Evolutionary conservation across 2,888 invertebrate species (phyloP), one percentile per base, ranked within the genome.

Genomic region (Phoenoteleia sp.): DNA sequence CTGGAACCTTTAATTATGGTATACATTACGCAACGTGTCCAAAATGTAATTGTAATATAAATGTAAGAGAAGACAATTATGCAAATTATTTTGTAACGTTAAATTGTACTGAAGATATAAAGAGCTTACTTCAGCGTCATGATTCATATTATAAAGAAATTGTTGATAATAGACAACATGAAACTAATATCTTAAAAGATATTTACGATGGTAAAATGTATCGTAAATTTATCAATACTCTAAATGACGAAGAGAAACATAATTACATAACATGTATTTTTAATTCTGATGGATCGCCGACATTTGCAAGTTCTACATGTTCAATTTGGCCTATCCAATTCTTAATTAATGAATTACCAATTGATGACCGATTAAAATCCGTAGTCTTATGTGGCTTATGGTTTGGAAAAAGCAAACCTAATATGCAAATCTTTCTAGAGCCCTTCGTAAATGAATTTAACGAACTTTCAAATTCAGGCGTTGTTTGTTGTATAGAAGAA

Each of bases 391-490:
- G 42, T 17, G 71, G 72, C 2, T 11, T 72, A 17, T 72, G 72
- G 72, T 72, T 72, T 36, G 72, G 60, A 0, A 58, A 36, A 45
- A 15, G 0, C 0, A 72, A 72, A 60, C 47, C 60, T 13, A 13
- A 45, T 4, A 72, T 72, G 72, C 21, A 72, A 9, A 21, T 47
- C 17, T 72, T 72, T n/a, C 33, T 72, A 11, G n/a, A 19, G 33
- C 52, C 81, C 7, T 81, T 83, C 49, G 71, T 81, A 0, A 33
- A 67, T 0, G 23, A 77, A 25, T 74, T 81, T 15, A 86, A 83
- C 60, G n/a, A 45, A 39, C 54, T 79, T 33, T 36, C 79, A 54
- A 21, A 11, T 19, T 3, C 5, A 6, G 81, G 84, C 9, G 25
- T 84, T 19, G 9, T 6, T 0, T 86, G 77, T 17, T 42, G 9